A percentile compares a stretch with the other conserved stretches of the same genome.
Conservation (phyloP, 2,797 vertebrate species). For the Mareca penelope region DNA sequence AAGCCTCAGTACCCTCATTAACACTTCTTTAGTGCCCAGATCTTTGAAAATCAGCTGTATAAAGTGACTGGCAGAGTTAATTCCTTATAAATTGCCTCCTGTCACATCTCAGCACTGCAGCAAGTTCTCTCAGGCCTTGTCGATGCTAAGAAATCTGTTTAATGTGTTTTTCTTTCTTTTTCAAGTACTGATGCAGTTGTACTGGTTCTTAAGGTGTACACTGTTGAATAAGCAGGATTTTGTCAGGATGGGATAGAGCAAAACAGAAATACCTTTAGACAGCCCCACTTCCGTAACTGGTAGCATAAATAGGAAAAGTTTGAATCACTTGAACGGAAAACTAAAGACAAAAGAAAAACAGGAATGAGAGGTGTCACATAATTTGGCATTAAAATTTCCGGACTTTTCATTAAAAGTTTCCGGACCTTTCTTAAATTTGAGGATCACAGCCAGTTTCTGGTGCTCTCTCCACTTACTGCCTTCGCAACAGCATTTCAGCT, state of each 20-base stretch:
- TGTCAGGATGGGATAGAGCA: background rate
- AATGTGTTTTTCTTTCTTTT: background rate
- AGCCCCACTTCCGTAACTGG: background rate
- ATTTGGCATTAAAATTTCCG: conserved; percentile 30
- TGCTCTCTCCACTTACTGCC: conserved; percentile 37
- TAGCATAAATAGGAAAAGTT: conserved; percentile 20
- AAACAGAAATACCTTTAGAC: conserved; percentile 2
- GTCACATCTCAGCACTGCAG: conserved; percentile 39
- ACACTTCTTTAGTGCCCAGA: conserved; percentile 63
- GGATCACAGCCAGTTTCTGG: background rate
- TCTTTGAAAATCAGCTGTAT: conserved; percentile 68
- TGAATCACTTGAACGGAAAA: conserved; percentile 7
- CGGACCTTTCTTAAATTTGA: background rate
- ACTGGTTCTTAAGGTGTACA: conserved; percentile 4
- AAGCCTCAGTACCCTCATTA: conserved; percentile 69
- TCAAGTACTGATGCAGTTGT: background rate
- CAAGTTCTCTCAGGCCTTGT: conserved; percentile 20
- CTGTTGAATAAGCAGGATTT: conserved; percentile 17
- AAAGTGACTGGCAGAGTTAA: conserved; percentile 64
- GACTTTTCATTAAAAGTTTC: background rate
- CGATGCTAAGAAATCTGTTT: background rate
- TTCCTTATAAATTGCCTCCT: conserved; percentile 67
- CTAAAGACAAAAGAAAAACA: background rate
- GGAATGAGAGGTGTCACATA: conserved; percentile 25
- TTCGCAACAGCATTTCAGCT: conserved; percentile 42